Base-by-base conservation (phyloP, 2,888 invertebrate genomes). In the Luffia ferchaultella region DNA sequence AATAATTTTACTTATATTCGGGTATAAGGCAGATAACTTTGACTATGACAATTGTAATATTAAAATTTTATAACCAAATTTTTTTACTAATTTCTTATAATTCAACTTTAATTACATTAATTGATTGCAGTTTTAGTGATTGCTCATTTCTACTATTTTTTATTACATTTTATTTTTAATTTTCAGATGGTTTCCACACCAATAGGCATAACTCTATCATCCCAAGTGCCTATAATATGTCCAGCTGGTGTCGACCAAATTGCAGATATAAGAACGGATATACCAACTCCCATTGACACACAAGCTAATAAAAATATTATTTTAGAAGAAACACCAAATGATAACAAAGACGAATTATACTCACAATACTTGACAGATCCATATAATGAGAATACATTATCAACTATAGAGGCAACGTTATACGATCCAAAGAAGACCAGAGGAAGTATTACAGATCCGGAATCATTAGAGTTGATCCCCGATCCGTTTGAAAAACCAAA, bases 121-220 rank as follows among this genome's bases (percentile, higher is more conserved):
- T n/a, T n/a, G n/a, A n/a, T n/a, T n/a, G n/a, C n/a, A n/a, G n/a
- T n/a, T n/a, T n/a, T n/a, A n/a, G n/a, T n/a, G n/a, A n/a, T n/a
- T n/a, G n/a, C n/a, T n/a, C n/a, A n/a, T n/a, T n/a, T n/a, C n/a
- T n/a, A n/a, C n/a, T n/a, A n/a, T n/a, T n/a, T n/a, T n/a, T n/a
- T n/a, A n/a, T n/a, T n/a, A n/a, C n/a, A n/a, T n/a, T n/a, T n/a
- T n/a, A n/a, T n/a, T n/a, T n/a, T 7, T 30, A 30, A 7, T 30
- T 77, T 78, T 1, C 80, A 89, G 88, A 87, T 89, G 87, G 86
- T 88, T 53, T 89, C 89, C 15, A 89, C 89, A 18, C 87, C 89
- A 1, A 89, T 89, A 49, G 86, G 87, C 16, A 74, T 83, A 62
- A 70, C 82, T 40, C 68, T 82, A 46, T 76, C 82, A 54, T 66